These are phyloP conservation scores for Climacteris rufus DNA, from an alignment of 2,113 vertebrate genomes.

Conservation along the genomic window DNA sequence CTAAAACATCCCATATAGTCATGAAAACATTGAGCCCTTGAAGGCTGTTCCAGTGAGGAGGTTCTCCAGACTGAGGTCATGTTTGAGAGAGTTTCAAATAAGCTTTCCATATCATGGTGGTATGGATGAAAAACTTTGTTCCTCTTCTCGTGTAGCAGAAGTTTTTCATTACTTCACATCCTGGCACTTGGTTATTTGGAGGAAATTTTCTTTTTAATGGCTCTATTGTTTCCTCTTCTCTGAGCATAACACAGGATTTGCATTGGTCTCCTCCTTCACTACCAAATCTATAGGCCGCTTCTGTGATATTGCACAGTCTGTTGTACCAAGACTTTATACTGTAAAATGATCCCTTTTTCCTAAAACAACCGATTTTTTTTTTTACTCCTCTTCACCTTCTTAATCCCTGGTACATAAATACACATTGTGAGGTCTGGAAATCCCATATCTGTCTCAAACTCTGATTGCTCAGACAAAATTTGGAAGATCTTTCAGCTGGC, in stretches of 20 bases:
- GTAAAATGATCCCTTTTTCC: background rate
- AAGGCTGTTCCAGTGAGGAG: background rate
- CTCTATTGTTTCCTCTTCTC: background rate
- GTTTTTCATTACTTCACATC: background rate
- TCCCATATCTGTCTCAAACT: background rate
- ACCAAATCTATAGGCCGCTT: background rate
- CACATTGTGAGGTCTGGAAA: background rate
- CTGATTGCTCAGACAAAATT: slow-evolving; percentile 3
- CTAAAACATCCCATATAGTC: background rate
- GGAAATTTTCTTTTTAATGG: background rate
- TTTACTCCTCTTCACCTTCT: background rate
- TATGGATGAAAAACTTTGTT: background rate
- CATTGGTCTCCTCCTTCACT: background rate
- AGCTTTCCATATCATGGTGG: background rate
- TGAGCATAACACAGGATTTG: background rate
- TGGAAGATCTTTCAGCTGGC: slow-evolving; percentile 24
- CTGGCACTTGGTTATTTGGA: background rate
- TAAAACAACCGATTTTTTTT: background rate
- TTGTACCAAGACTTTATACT: background rate
- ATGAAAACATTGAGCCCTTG: background rate
- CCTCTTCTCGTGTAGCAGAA: background rate
- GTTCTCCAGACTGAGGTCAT: background rate
- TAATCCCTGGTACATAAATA: background rate
- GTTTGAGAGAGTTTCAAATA: background rate
- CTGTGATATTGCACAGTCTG: background rate